Conservation (phyloP, 2,888 invertebrate genomes). For the Drosophila nigritarsus region DNA sequence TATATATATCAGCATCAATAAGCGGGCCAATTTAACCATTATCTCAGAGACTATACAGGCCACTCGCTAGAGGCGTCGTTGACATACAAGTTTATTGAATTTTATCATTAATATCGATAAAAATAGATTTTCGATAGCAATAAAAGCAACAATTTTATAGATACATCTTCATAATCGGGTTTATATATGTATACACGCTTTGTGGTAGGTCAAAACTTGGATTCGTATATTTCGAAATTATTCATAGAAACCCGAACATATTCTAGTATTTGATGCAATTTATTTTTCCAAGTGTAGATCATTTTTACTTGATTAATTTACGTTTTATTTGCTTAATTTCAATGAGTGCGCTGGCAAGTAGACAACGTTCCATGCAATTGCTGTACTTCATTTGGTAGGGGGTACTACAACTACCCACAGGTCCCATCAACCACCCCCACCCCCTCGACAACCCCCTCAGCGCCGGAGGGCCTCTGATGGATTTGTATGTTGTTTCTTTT, state of each 20-base stretch:
- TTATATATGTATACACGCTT: neutral
- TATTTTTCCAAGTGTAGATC: neutral
- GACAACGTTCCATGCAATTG: conserved; percentile 18
- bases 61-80: too few species aligned
- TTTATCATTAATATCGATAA: too few species aligned
- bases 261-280: neutral
- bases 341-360: conserved; percentile 1
- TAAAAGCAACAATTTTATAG: neutral
- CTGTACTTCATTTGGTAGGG: neutral
- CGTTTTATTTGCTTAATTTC: neutral
- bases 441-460: neutral
- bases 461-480: conserved; percentile 1
- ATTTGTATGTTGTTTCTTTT: conserved; percentile 24
- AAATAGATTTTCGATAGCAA: neutral
- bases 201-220: too few species aligned
- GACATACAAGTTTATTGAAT: too few species aligned
- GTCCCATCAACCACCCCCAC: too few species aligned
- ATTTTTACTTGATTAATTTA: neutral
- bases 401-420: neutral
- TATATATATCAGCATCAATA: too few species aligned
- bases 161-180: accelerated
- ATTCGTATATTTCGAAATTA: neutral
- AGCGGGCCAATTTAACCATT: too few species aligned
- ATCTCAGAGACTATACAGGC: too few species aligned
- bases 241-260: neutral